These are phyloP conservation scores for Ia io DNA, from an alignment of 2,113 vertebrate genomes.

Conservation along the genomic window DNA sequence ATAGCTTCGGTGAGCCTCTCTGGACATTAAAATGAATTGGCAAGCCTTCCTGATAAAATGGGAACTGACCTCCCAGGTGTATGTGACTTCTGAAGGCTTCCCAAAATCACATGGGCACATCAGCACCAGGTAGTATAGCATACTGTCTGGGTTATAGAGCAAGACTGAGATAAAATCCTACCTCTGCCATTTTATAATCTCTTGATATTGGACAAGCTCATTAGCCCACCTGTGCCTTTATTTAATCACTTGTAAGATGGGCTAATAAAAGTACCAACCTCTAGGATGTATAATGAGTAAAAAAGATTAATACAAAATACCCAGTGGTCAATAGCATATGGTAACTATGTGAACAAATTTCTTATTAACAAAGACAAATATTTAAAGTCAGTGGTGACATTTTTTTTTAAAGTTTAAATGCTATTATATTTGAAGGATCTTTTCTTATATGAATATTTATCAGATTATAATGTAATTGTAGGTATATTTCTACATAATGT, in stretches of 20 bases:
- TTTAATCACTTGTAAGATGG: neutral
- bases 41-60: neutral
- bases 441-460: neutral
- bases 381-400: neutral
- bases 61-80: neutral
- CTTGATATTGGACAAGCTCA: neutral
- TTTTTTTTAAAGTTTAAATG: neutral
- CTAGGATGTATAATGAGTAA: neutral
- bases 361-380: neutral
- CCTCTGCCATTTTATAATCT: neutral
- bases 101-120: neutral
- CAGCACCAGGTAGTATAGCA: neutral
- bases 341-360: neutral
- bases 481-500: constrained; percentile 18
- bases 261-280: neutral
- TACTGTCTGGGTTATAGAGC: too few relatives aligned
- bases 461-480: constrained; percentile 19
- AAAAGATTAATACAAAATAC: neutral
- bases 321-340: neutral
- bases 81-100: neutral
- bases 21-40: neutral
- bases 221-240: neutral
- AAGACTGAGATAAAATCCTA: neutral
- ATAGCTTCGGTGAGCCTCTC: neutral
- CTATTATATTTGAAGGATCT: neutral